A percentile compares a stretch with the other conserved stretches of the same genome.
phyloP scores from a whole-genome alignment of 37 sponge, comb jelly and placozoan species.

The Bolinopsis microptera region DNA sequence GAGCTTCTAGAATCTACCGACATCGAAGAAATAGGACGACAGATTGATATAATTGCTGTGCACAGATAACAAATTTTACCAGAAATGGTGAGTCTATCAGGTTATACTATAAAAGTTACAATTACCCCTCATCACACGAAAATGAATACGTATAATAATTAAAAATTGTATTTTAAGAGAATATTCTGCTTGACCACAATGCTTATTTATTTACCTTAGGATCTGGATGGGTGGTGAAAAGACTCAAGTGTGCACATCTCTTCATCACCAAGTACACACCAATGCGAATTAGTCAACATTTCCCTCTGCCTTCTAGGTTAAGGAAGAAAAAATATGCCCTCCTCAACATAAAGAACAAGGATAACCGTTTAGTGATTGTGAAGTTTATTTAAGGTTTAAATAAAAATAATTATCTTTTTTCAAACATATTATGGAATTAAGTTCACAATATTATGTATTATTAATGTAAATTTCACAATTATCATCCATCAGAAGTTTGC shows the following conservation, averaged over 20 bases:
- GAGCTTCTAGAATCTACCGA: neutral
- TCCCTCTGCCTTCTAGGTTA: neutral
- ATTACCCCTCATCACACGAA: too few relatives aligned
- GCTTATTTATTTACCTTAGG: neutral
- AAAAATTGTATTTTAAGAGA: too few relatives aligned
- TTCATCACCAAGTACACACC: conserved; percentile 41
- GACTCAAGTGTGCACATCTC: conserved; percentile 11
- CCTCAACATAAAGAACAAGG: neutral
- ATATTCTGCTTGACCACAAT: too few relatives aligned
- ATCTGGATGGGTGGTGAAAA: conserved; percentile 1
- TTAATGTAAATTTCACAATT: too few relatives aligned
- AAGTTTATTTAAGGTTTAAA: too few relatives aligned
- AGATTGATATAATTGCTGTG: neutral
- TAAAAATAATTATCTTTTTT: too few relatives aligned
- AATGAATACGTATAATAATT: too few relatives aligned
- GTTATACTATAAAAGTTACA: too few relatives aligned
- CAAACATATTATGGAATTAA: too few relatives aligned
- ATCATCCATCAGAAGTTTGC: conserved; percentile 54
- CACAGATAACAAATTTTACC: neutral
- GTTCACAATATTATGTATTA: too few relatives aligned
- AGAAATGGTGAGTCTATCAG: conserved; percentile 4
- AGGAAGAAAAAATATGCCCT: conserved; percentile 14
- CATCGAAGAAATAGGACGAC: neutral
- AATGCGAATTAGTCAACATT: neutral
- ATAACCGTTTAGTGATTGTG: too few relatives aligned